Conservation (phyloP, 2,797 vertebrate genomes). For the Syncerus caffer region DNA sequence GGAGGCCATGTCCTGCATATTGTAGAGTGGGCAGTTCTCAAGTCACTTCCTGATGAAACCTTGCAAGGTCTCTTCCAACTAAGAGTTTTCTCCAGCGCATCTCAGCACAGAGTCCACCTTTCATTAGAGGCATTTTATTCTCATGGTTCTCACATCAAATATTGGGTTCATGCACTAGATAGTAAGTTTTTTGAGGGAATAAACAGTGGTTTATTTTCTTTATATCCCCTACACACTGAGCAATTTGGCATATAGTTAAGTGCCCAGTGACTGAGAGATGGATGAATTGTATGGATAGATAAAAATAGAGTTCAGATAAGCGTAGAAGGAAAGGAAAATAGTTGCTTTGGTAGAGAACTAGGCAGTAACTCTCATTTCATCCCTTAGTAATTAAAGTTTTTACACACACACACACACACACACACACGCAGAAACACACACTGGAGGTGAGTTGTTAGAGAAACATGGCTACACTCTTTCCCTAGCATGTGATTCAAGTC, state of each 20-base stretch:
- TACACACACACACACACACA: background rate
- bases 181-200: background rate
- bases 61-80: background rate
- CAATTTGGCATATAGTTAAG: background rate
- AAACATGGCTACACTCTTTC: background rate
- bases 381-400: background rate
- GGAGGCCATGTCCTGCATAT: background rate
- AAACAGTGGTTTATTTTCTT: background rate
- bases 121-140: background rate
- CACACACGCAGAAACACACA: background rate
- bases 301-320: background rate
- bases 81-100: background rate
- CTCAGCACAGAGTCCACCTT: background rate
- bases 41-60: background rate
- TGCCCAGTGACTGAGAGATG: background rate
- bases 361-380: background rate
- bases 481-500: background rate
- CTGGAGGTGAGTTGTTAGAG: background rate
- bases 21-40: background rate
- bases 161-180: background rate
- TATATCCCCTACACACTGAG: background rate
- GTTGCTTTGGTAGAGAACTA: background rate
- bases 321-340: background rate
- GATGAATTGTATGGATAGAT: background rate
- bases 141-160: background rate